A percentile compares a stretch with the other conserved stretches of the same genome.
These are phyloP conservation scores for Pseudococcus viburni DNA, from an alignment of 2,888 invertebrate genomes.

Conservation along the genomic window DNA sequence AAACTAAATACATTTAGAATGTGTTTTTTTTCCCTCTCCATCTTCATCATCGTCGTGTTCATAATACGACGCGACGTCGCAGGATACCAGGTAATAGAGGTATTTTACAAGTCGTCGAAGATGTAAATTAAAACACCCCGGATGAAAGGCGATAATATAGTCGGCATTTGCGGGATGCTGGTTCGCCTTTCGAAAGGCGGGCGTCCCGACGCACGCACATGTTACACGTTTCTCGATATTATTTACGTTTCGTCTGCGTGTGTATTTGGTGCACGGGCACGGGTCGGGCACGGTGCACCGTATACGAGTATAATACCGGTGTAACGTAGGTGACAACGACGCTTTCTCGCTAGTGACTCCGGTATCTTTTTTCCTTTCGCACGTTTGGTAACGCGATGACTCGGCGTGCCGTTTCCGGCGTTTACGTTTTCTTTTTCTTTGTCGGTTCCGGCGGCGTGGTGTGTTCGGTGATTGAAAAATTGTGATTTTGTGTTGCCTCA, in stretches of 20 bases:
- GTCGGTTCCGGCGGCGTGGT: neutral
- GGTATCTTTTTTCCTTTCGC: conserved; percentile 50
- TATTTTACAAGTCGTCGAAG: conserved; percentile 44
- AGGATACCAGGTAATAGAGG: neutral
- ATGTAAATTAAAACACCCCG: conserved; percentile 40
- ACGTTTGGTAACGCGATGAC: conserved; percentile 35
- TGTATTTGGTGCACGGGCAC: neutral
- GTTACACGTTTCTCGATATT: conserved; percentile 46
- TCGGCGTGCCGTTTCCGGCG: neutral
- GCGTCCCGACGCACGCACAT: conserved; percentile 54
- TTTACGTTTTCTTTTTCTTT: neutral
- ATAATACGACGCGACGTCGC: neutral
- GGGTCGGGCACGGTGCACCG: neutral
- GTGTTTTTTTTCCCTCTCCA: neutral
- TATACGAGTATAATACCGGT: conserved; percentile 12
- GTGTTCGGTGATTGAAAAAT: neutral
- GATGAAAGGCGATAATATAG: neutral
- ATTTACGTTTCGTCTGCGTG: conserved; percentile 54
- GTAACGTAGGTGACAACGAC: conserved; percentile 51
- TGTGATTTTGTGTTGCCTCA: neutral
- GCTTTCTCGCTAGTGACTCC: conserved; percentile 49
- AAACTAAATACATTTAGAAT: conserved; percentile 20
- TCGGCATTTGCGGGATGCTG: too few species aligned
- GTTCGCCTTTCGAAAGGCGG: neutral
- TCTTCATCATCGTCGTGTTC: neutral